Percentiles rank a stretch among this genome's conserved stretches.
phyloP scores from a whole-genome alignment of 2,797 vertebrate species.

The Echeneis naucrates region DNA sequence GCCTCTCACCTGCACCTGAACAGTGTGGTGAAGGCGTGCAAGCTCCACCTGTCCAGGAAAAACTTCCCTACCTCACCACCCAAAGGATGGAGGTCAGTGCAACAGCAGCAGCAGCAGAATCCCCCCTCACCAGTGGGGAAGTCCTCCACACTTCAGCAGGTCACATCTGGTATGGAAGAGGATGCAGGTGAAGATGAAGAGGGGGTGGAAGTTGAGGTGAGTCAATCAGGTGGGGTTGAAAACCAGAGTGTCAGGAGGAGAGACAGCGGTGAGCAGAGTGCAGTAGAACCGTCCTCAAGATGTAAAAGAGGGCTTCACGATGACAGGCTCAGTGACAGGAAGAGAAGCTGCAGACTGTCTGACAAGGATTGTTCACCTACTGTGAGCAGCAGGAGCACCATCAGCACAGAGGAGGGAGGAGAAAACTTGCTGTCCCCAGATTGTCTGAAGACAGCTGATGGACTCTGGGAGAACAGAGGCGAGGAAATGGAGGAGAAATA shows the following conservation, averaged over 20 bases:
- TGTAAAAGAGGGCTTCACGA: conserved; percentile 90
- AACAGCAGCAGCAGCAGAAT: conserved; percentile 88
- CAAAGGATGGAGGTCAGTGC: conserved; percentile 85
- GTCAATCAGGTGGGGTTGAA: conserved; percentile 78
- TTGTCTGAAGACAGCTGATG: conserved; percentile 73
- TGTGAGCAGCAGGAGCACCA: conserved; percentile 67
- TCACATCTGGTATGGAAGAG: conserved; percentile 87
- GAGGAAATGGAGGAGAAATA: conserved; percentile 73
- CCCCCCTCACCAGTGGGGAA: neutral
- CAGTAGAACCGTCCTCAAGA: conserved; percentile 76
- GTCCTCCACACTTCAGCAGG: conserved; percentile 47
- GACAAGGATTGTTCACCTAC: conserved; percentile 67
- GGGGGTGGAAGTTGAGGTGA: conserved; percentile 77
- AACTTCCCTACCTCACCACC: conserved; percentile 92
- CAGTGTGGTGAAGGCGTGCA: conserved; percentile 96
- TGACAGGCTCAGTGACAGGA: conserved; percentile 79
- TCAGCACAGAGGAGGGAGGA: conserved; percentile 71
- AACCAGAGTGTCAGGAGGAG: conserved; percentile 63
- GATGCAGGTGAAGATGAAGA: conserved; percentile 63
- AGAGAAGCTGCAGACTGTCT: conserved; percentile 82
- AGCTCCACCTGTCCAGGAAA: conserved; percentile 94
- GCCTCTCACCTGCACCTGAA: conserved; percentile 97
- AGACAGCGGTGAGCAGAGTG: conserved; percentile 78
- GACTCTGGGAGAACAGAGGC: conserved; percentile 45
- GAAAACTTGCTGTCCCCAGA: conserved; percentile 87